A percentile compares a stretch with the other conserved stretches of the same genome.
Evolutionary conservation across 1,140 invertebrate genomes (phyloP).

Genomic region (Hypsibius dujardini): DNA sequence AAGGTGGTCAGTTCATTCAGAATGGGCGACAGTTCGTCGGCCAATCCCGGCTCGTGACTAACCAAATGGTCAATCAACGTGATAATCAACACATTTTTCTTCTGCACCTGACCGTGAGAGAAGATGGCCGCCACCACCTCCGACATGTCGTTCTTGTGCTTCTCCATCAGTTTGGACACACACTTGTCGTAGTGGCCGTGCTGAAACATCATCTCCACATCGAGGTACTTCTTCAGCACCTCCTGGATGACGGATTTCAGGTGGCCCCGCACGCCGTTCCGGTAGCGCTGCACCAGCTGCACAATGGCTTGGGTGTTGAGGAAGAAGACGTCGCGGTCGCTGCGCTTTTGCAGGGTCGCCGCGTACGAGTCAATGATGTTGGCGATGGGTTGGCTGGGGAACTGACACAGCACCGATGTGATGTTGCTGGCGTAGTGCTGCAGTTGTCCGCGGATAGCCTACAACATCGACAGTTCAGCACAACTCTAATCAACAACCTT

Average conservation of each 20-base stretch:
- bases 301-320: constrained; percentile 77
- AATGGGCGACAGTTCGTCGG: constrained; percentile 75
- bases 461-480: no score
- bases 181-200: constrained; percentile 94
- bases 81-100: constrained; percentile 53
- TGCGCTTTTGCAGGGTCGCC: constrained; percentile 68
- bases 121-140: constrained; percentile 78
- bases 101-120: constrained; percentile 75
- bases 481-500: no score
- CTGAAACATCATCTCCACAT: constrained; percentile 90
- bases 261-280: constrained; percentile 81
- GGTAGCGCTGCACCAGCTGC: constrained; percentile 77
- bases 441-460: constrained; percentile 84
- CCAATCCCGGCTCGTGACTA: constrained; percentile 83
- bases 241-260: constrained; percentile 95
- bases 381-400: constrained; percentile 91
- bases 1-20: constrained; percentile 81
- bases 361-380: constrained; percentile 77
- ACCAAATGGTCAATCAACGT: constrained; percentile 63
- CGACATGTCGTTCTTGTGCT: constrained; percentile 77
- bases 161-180: constrained; percentile 68
- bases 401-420: constrained; percentile 89
- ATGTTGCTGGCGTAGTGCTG: constrained; percentile 85
- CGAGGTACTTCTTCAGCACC: constrained; percentile 73
- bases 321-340: constrained; percentile 86